A percentile compares a stretch with the other conserved stretches of the same genome.
These are phyloP conservation scores for Aeoliscus strigatus DNA, from an alignment of 2,797 vertebrate species.

Conservation along the genomic window DNA sequence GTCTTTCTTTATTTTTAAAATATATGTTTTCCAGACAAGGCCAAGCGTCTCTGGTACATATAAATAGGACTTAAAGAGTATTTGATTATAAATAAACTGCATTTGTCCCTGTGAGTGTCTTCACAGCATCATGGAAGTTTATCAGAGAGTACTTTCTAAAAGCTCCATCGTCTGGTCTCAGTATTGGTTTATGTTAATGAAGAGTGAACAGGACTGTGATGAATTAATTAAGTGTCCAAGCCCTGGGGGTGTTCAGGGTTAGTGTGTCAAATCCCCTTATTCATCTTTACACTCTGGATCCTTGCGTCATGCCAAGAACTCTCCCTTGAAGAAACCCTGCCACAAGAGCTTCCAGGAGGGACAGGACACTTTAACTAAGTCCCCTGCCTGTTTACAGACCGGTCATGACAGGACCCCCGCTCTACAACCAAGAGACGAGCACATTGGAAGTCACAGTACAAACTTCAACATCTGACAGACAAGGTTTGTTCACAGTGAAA, in stretches of 20 bases:
- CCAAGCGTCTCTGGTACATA: too few species aligned
- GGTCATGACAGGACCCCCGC: constrained; percentile 39
- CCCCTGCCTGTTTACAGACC: constrained; percentile 31
- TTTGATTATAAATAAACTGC: too few species aligned
- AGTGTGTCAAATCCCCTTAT: constrained; percentile 50
- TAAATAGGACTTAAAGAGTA: too few species aligned
- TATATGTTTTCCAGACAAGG: too few species aligned
- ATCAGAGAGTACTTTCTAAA: too few species aligned
- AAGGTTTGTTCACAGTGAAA: constrained; percentile 52
- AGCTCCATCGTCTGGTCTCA: constrained; percentile 6
- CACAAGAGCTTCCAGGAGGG: constrained; percentile 41
- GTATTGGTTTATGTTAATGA: constrained; percentile 49
- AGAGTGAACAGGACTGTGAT: constrained; percentile 55
- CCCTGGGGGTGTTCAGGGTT: constrained; percentile 41
- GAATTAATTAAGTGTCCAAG: constrained; percentile 64
- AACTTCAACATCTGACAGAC: constrained; percentile 55
- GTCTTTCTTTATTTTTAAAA: too few species aligned
- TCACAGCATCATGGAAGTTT: neutral
- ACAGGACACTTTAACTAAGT: constrained; percentile 39
- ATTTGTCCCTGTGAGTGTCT: neutral
- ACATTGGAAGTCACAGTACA: constrained; percentile 52
- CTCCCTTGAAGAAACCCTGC: constrained; percentile 32
- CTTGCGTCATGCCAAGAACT: constrained; percentile 45
- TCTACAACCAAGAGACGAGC: too few species aligned
- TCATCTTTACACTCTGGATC: constrained; percentile 31